Evolutionary conservation across 1,140 invertebrate species (phyloP).

Genomic region (Papilio dardanus): DNA sequence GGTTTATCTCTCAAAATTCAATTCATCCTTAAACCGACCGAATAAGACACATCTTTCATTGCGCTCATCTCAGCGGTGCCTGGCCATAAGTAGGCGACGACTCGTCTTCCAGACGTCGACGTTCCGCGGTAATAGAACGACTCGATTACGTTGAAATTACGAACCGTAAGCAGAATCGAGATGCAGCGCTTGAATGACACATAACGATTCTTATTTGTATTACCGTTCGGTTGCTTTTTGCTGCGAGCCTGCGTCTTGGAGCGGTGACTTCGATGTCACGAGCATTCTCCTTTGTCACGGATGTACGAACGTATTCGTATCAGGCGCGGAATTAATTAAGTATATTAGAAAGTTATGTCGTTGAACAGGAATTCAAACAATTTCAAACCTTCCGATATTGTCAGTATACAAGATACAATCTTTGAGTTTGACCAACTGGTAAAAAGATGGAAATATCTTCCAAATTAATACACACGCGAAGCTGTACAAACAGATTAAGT

Average conservation of each 20-base stretch:
- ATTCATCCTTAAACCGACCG: conserved; percentile 54
- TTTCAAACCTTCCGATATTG: neutral
- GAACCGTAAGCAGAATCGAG: conserved; percentile 36
- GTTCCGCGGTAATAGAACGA: conserved; percentile 35
- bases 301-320: conserved; percentile 22
- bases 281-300: conserved; percentile 25
- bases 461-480: neutral
- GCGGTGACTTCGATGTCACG: conserved; percentile 22
- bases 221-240: conserved; percentile 16
- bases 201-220: conserved; percentile 34
- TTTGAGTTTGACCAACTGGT: too few species aligned
- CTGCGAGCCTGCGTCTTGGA: neutral
- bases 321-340: conserved; percentile 4
- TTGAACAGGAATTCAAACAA: neutral
- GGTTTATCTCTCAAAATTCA: conserved; percentile 70
- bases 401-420: neutral
- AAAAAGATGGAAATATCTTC: too few species aligned
- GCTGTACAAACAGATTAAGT: neutral
- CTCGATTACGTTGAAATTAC: conserved; percentile 34
- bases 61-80: neutral
- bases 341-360: neutral
- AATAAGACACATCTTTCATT: conserved; percentile 44
- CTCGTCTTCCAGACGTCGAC: conserved; percentile 36
- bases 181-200: conserved; percentile 32
- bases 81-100: conserved; percentile 28